A percentile compares a stretch with the other conserved stretches of the same genome.
phyloP scores from a whole-genome alignment of 2,797 vertebrate genomes.

The Arrhamphus sclerolepis region DNA sequence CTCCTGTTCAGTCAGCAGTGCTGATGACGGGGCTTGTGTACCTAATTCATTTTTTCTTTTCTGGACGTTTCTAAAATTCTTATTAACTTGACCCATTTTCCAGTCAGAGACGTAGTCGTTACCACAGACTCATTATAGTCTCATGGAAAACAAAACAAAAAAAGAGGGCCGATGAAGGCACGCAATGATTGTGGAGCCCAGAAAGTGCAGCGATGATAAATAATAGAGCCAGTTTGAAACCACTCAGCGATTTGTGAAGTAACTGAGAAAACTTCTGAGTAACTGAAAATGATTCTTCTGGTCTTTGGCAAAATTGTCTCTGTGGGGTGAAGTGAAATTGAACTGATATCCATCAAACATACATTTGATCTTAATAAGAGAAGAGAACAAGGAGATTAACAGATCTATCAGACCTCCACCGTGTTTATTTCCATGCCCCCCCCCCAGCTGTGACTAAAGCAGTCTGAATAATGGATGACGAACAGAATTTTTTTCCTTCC shows the following conservation, averaged over 20 bases:
- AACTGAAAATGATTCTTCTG: not conserved
- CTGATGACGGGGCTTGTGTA: too few species aligned
- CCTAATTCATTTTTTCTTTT: too few species aligned
- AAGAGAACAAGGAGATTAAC: constrained; percentile 5
- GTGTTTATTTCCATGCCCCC: constrained; percentile 31
- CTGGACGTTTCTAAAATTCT: too few species aligned
- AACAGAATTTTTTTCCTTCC: constrained; percentile 49
- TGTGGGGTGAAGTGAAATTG: not conserved
- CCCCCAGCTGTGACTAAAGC: constrained; percentile 66
- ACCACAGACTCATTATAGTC: too few species aligned
- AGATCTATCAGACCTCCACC: constrained; percentile 20
- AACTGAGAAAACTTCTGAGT: too few species aligned
- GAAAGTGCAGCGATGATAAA: too few species aligned
- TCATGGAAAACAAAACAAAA: too few species aligned
- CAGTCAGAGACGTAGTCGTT: too few species aligned
- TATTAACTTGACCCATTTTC: too few species aligned
- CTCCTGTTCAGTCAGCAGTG: too few species aligned
- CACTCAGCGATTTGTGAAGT: not conserved
- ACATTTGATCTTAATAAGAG: constrained; percentile 10
- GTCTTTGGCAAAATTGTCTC: constrained; percentile 6
- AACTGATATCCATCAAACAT: constrained; percentile 8
- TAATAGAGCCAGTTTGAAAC: not conserved
- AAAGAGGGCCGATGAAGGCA: too few species aligned
- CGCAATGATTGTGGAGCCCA: too few species aligned
- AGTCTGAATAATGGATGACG: constrained; percentile 75